Evolutionary conservation across 1,140 invertebrate species (phyloP).

Genomic region (Drosophila auraria): DNA sequence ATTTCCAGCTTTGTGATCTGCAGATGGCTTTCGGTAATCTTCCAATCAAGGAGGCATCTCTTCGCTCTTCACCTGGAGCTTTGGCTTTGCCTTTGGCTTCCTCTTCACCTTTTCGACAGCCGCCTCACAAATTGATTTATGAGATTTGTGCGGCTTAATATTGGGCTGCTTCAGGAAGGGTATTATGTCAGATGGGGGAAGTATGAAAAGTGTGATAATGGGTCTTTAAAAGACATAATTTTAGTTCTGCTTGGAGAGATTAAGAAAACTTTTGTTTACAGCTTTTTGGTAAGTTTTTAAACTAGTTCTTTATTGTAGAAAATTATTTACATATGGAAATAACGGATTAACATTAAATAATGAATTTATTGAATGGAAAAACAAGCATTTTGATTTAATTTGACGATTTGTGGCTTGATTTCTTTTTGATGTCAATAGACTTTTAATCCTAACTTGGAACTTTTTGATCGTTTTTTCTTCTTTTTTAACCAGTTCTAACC

Average conservation of each 20-base stretch:
- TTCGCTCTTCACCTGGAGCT: slow-evolving; percentile 18
- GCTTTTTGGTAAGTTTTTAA: too few species aligned
- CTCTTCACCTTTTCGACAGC: slow-evolving; percentile 38
- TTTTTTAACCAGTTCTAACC: neutral
- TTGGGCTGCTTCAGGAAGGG: slow-evolving; percentile 5
- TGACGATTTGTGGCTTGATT: neutral
- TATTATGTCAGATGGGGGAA: slow-evolving; percentile 15
- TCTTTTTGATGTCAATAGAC: too few species aligned
- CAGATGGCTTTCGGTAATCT: slow-evolving; percentile 42
- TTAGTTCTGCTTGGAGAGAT: neutral
- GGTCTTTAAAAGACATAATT: neutral
- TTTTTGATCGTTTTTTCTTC: neutral
- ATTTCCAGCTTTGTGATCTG: slow-evolving; percentile 37
- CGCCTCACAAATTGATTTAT: slow-evolving; percentile 67
- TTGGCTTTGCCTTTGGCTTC: slow-evolving; percentile 23
- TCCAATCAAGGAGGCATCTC: slow-evolving; percentile 14
- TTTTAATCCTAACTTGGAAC: neutral
- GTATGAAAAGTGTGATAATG: slow-evolving; percentile 2
- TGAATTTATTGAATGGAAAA: neutral
- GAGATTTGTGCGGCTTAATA: slow-evolving; percentile 15
- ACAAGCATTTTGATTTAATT: neutral
- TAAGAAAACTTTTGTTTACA: neutral
- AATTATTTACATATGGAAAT: neutral
- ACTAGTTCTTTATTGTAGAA: neutral
- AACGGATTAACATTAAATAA: neutral